Conservation (phyloP, 2,797 vertebrate genomes). For the Anabas testudineus region DNA sequence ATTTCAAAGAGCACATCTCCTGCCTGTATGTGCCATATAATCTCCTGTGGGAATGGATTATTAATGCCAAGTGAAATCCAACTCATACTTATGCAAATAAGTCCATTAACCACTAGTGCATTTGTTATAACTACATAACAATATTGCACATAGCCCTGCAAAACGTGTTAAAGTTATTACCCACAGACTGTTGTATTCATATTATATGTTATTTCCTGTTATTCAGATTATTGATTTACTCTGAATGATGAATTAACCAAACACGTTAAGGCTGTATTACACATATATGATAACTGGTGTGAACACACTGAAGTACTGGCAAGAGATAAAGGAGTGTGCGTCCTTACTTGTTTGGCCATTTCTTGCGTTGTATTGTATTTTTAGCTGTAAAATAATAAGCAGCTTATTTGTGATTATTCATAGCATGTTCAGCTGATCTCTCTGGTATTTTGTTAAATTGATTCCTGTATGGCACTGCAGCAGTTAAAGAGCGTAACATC, state of each 20-base stretch:
- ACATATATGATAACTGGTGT: too few relatives aligned
- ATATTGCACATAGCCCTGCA: too few relatives aligned
- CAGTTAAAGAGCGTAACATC: slow-evolving; percentile 15
- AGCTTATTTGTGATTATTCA: not conserved
- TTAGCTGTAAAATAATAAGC: not conserved
- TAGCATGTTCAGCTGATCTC: not conserved
- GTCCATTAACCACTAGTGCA: too few relatives aligned
- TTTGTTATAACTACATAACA: too few relatives aligned
- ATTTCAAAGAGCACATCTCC: not conserved
- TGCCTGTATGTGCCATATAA: slow-evolving; percentile 7
- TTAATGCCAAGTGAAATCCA: not conserved
- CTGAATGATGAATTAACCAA: not conserved
- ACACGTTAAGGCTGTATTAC: too few relatives aligned
- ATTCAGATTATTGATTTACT: not conserved
- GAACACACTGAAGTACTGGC: not conserved
- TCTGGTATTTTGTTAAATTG: not conserved
- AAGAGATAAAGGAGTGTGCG: too few relatives aligned
- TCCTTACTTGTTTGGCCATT: not conserved
- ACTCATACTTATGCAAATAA: not conserved
- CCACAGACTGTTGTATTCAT: too few relatives aligned
- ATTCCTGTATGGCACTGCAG: not conserved
- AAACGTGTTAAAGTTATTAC: too few relatives aligned
- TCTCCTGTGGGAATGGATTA: not conserved
- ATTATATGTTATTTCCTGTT: not conserved
- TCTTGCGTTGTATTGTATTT: not conserved